Evolutionary conservation across 2,888 invertebrate species (phyloP).

Genomic region (Drosophila subquinaria): DNA sequence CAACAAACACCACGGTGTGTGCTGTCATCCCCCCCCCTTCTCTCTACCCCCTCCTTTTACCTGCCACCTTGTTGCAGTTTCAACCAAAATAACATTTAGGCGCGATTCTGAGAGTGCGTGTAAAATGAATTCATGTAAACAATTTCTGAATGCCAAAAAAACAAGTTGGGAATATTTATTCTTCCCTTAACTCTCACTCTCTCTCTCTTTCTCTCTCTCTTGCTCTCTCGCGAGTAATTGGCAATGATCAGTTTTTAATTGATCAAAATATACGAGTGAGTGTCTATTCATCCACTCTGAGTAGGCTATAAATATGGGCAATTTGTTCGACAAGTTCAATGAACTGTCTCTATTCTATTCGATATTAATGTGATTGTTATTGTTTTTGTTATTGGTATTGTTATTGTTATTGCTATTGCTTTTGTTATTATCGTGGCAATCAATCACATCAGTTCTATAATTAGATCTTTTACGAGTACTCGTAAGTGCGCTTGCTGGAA

Average conservation of each 20-base stretch:
- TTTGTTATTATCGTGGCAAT: not conserved
- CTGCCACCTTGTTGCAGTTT: slow-evolving; percentile 6
- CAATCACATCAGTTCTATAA: slow-evolving; percentile 6
- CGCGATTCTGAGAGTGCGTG: slow-evolving; percentile 1
- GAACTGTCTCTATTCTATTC: slow-evolving; percentile 27
- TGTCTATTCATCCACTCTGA: slow-evolving; percentile 17
- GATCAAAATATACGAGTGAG: slow-evolving; percentile 28
- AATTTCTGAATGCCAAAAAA: slow-evolving; percentile 28
- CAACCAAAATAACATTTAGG: slow-evolving; percentile 35
- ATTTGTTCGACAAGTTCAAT: slow-evolving; percentile 39
- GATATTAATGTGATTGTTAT: slow-evolving; percentile 20
- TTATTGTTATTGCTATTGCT: slow-evolving; percentile 6
- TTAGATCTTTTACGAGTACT: slow-evolving; percentile 13
- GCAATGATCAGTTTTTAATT: slow-evolving; percentile 59
- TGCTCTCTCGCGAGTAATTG: slow-evolving; percentile 24
- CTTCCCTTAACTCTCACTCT: slow-evolving; percentile 2
- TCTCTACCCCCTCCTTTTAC: not conserved
- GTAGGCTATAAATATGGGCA: slow-evolving; percentile 40
- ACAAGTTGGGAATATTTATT: slow-evolving; percentile 14
- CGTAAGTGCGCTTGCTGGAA: slow-evolving; percentile 2
- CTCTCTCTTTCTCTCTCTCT: slow-evolving; percentile 1
- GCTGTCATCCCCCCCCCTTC: not conserved
- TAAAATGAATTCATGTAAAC: slow-evolving; percentile 20
- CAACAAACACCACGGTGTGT: slow-evolving; percentile 41
- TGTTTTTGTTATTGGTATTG: slow-evolving; percentile 10